Base-by-base conservation (phyloP, 2,888 invertebrate species). In the Metopia argyrocephala region DNA sequence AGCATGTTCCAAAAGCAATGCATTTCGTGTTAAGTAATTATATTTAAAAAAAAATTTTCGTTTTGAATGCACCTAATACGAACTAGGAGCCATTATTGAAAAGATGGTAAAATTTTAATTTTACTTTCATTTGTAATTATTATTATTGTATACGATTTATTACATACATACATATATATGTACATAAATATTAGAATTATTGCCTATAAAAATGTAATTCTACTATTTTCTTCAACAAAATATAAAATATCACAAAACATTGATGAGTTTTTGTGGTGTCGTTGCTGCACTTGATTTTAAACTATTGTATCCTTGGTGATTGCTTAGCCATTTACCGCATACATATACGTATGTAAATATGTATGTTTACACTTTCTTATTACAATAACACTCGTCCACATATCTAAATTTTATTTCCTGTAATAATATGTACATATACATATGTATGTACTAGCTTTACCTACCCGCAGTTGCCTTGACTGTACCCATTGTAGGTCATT, bases 221-320 rank as follows among this genome's bases (percentile, higher is more conserved):
- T 31, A 18, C 28, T 71, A 54, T n/a, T 62, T 25, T 25, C 25
- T 46, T n/a, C n/a, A 50, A 31, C 21, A 12, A 5, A 18, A 64
- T n/a, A 46, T 45, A n/a, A 18, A 5, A 31, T 61, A 46, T n/a
- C 15, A 25, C 1, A 50, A 52, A 25, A 25, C n/a, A n/a, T n/a
- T n/a, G n/a, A 57, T 28, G 28, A 21, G 23, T 70, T 18, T 38
- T 50, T 65, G 23, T 59, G 65, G 21, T 59, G 46, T 18, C 52
- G 21, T 74, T 73, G n/a, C n/a, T n/a, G 76, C 54, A 68, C 28
- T 73, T 73, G 73, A 76, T 75, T 81, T 78, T 38, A 57, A 46
- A 61, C 50, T 65, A 31, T 70, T 70, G 57, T 84, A 82, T 82
- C 84, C 84, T 84, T 76, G 84, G 83, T 83, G 82, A 83, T 79